These are phyloP conservation scores for Aplocera efformata DNA, from an alignment of 2,888 invertebrate species.

Conservation along the genomic window DNA sequence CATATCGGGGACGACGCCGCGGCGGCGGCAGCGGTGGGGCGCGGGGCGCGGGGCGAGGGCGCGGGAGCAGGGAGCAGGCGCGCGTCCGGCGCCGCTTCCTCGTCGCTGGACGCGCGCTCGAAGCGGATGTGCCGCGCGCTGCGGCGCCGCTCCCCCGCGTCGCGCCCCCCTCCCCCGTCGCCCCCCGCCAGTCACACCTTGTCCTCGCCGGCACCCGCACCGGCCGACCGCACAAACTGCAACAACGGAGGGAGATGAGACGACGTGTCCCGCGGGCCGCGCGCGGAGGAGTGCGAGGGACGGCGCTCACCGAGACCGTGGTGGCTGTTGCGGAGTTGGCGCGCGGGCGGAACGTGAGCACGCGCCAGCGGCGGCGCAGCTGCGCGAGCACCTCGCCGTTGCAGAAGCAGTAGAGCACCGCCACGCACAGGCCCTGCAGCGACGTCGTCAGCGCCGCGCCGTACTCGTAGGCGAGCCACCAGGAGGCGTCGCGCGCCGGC, in stretches of 20 bases:
- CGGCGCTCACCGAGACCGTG: slow-evolving; percentile 89
- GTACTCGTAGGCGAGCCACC: slow-evolving; percentile 90
- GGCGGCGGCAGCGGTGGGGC: slow-evolving; percentile 11
- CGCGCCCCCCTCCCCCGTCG: slow-evolving; percentile 38
- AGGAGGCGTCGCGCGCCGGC: slow-evolving; percentile 84
- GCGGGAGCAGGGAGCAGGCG: slow-evolving; percentile 48
- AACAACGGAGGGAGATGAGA: slow-evolving; percentile 39
- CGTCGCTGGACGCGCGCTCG: slow-evolving; percentile 68
- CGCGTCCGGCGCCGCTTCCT: slow-evolving; percentile 59
- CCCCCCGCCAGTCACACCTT: slow-evolving; percentile 89
- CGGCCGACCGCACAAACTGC: slow-evolving; percentile 89
- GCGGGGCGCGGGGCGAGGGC: slow-evolving; percentile 16
- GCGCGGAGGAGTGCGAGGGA: slow-evolving; percentile 1
- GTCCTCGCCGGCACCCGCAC: slow-evolving; percentile 86
- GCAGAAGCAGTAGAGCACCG: slow-evolving; percentile 95
- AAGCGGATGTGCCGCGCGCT: slow-evolving; percentile 62
- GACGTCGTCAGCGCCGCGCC: slow-evolving; percentile 92
- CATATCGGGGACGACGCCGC: too few species aligned
- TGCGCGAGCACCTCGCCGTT: slow-evolving; percentile 96
- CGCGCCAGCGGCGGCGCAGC: slow-evolving; percentile 91
- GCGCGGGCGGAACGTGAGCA: slow-evolving; percentile 88
- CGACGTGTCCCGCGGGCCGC: slow-evolving; percentile 21
- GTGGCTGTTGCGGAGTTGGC: slow-evolving; percentile 92
- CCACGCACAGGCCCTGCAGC: slow-evolving; percentile 95
- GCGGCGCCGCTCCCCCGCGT: slow-evolving; percentile 30